A percentile compares a stretch with the other conserved stretches of the same genome.
phyloP scores from a whole-genome alignment of 2,113 vertebrate genomes.

The Chamaetylas fuelleborni region DNA sequence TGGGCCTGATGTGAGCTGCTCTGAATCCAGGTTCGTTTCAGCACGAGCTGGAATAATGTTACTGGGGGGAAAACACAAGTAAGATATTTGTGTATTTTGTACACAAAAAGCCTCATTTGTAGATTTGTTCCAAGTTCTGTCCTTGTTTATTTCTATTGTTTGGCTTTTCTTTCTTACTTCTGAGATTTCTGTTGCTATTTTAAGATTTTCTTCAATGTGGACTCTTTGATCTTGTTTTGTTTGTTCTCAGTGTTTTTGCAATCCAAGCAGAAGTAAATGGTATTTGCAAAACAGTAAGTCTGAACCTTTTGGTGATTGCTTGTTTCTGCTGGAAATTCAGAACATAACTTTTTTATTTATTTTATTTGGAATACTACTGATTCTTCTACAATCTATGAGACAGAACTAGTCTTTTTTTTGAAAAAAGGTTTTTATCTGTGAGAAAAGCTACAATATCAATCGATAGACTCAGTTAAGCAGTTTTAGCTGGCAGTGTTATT shows the following conservation, averaged over 20 bases:
- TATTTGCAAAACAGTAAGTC: slow-evolving; percentile 16
- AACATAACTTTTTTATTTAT: background rate
- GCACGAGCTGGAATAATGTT: background rate
- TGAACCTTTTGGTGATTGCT: background rate
- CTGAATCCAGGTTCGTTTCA: background rate
- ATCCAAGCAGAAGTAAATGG: slow-evolving; percentile 27
- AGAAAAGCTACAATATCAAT: background rate
- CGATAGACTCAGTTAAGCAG: background rate
- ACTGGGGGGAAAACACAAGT: background rate
- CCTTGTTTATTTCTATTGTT: background rate
- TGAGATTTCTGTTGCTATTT: slow-evolving; percentile 14
- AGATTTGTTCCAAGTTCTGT: background rate
- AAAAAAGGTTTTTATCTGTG: background rate
- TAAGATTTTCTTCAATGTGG: background rate
- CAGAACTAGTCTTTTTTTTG: background rate
- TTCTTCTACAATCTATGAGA: background rate
- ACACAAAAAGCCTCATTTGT: background rate
- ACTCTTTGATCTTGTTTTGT: slow-evolving; percentile 46
- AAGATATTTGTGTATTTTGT: background rate
- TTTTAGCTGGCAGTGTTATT: background rate
- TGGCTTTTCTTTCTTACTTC: background rate
- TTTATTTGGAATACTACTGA: background rate
- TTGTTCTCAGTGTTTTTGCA: slow-evolving; percentile 8
- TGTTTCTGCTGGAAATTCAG: background rate
- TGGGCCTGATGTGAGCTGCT: background rate